phyloP scores from a whole-genome alignment of 1,140 invertebrate genomes.

The Orius insidiosus region DNA sequence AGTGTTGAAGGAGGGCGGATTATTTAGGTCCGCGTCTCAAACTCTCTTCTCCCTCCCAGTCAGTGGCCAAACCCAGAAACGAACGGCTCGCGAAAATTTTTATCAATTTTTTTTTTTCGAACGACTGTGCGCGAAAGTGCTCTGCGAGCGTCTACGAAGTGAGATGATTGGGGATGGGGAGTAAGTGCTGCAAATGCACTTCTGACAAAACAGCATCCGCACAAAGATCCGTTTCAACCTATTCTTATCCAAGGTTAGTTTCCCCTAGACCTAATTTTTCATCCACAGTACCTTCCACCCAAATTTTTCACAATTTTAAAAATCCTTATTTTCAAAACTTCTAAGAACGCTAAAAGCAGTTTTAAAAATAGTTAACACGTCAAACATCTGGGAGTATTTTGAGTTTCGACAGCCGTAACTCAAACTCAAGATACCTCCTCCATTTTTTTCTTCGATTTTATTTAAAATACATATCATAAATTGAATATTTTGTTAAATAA shows the following conservation, averaged over 20 bases:
- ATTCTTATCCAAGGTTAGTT: conserved; percentile 15
- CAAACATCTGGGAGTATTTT: too few species aligned
- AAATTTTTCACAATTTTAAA: too few species aligned
- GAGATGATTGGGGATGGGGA: conserved; percentile 27
- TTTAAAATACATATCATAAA: too few species aligned
- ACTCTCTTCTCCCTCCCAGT: conserved; percentile 1
- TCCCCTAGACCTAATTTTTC: conserved; percentile 3
- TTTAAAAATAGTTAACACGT: too few species aligned
- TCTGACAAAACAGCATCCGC: conserved; percentile 25
- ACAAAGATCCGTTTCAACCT: conserved; percentile 10
- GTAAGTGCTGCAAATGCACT: conserved; percentile 32
- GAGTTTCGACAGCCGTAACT: too few species aligned
- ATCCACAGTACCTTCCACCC: too few species aligned
- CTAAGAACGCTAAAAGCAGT: not conserved
- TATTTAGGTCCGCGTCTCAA: conserved; percentile 4
- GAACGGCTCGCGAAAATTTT: conserved; percentile 23
- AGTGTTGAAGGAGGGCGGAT: conserved; percentile 11
- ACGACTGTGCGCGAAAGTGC: conserved; percentile 22
- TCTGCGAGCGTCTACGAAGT: not conserved
- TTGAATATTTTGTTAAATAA: too few species aligned
- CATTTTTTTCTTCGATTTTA: too few species aligned
- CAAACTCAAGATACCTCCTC: too few species aligned
- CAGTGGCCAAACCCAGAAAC: conserved; percentile 19
- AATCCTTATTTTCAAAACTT: not conserved
- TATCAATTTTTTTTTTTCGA: conserved; percentile 24